These are phyloP conservation scores for Ascaphus truei DNA, from an alignment of 2,113 vertebrate species.

Conservation along the genomic window DNA sequence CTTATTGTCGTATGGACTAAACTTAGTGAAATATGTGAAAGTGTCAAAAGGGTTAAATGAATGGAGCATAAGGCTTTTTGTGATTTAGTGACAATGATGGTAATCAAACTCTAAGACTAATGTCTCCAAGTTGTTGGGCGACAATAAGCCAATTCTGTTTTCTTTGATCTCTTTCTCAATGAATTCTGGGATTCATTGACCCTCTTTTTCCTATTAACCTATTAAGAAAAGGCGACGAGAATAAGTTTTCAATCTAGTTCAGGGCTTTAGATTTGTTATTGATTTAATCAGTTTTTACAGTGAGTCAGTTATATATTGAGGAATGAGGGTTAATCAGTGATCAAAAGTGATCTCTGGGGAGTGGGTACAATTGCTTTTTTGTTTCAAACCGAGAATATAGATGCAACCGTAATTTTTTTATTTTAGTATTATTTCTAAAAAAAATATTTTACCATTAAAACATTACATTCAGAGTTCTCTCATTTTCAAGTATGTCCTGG, in stretches of 20 bases:
- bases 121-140: not conserved
- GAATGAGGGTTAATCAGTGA: not conserved
- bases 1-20: no score
- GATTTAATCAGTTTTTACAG: not conserved
- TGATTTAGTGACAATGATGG: no score
- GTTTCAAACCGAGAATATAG: not conserved
- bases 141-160: not conserved
- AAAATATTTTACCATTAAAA: no score
- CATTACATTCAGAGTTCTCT: no score
- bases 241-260: slow-evolving; percentile 3
- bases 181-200: not conserved
- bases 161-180: not conserved
- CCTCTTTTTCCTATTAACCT: slow-evolving; percentile 2
- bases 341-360: not conserved
- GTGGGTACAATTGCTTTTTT: not conserved
- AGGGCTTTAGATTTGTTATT: not conserved
- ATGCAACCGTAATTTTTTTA: not conserved
- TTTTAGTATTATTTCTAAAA: no score
- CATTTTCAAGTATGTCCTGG: no score
- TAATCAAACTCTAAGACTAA: not conserved
- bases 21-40: no score
- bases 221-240: not conserved
- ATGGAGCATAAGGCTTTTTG: no score
- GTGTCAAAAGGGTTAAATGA: no score
- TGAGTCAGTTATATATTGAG: slow-evolving; percentile 1